Evolutionary conservation across 2,797 vertebrate species (phyloP), one percentile per base, ranked within the genome.

Genomic region (Arrhamphus sclerolepis): DNA sequence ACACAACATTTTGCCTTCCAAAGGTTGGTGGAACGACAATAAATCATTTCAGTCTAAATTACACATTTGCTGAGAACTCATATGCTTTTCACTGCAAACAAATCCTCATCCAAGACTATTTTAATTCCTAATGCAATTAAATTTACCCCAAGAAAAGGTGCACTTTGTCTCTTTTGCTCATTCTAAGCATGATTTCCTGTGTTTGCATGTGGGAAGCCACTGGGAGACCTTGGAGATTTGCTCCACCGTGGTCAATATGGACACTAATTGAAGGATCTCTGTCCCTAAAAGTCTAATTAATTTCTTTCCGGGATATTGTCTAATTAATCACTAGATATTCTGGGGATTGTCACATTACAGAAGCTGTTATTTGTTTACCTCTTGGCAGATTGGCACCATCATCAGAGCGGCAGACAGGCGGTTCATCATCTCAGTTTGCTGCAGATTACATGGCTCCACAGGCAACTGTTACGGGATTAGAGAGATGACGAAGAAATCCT

Each of bases 1-100:
- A 55, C 57, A 40, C 75, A 56, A 42, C 50, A 68, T 82, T 51
- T 66, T 73, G 67, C 75, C 67, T 70, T 65, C 50, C 28, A 66
- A 70, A 49, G 66, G 39, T 43, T 18, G 46, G 17, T 17, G 29
- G 22, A 26, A 48, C 58, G 42, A 51, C 10, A 42, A 55, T 26
- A 13, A 17, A n/a, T 39, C 31, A 28, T 28, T 62, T 46, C 44
- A 3, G 13, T 28, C 57, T n/a, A 31, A 31, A 62, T 41, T 20
- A 29, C 19, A 29, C 40, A 14, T 31, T 42, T 22, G 39, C 20
- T 40, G 17, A 19, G 29, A 56, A 28, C 29, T 56, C 22, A 26
- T 13, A 3, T 46, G 24, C 49, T 34, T 10, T 49, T 56, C 26
- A 38, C 14, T 24, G 28, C 19, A 44, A n/a, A n/a, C 24, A 8